Conservation (phyloP, 2,888 invertebrate species). For the Villa cingulata region DNA sequence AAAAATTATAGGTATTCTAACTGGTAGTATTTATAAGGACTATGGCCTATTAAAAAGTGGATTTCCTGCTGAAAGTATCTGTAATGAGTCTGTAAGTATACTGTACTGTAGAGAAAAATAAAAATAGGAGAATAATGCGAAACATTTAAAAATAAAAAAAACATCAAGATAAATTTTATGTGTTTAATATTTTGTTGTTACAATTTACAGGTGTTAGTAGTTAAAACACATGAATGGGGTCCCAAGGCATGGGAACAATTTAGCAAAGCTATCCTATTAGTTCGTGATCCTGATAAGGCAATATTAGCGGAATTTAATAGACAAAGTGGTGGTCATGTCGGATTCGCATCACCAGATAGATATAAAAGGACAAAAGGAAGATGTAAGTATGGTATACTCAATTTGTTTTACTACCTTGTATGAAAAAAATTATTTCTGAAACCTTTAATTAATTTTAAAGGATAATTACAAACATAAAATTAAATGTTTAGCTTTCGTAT, state of each 20-base stretch:
- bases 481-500: no score
- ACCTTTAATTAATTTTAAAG: no score
- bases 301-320: constrained; percentile 62
- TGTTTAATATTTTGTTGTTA: neutral
- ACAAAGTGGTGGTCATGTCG: constrained; percentile 65
- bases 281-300: constrained; percentile 57
- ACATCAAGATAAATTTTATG: no score
- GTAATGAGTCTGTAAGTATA: constrained; percentile 49
- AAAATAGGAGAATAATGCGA: no score
- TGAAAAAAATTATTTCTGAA: no score
- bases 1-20: constrained; percentile 45
- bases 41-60: constrained; percentile 63
- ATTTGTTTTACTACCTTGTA: no score
- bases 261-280: constrained; percentile 52
- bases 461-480: no score
- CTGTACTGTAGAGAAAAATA: no score
- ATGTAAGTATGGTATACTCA: no score
- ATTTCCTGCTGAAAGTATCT: constrained; percentile 64
- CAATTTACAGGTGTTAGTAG: constrained; percentile 41
- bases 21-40: constrained; percentile 72
- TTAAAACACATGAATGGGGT: constrained; percentile 69
- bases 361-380: constrained; percentile 47
- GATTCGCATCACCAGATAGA: constrained; percentile 56
- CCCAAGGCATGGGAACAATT: constrained; percentile 44
- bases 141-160: neutral